Conservation (phyloP, 2,113 vertebrate genomes). For the Scalopus aquaticus region DNA sequence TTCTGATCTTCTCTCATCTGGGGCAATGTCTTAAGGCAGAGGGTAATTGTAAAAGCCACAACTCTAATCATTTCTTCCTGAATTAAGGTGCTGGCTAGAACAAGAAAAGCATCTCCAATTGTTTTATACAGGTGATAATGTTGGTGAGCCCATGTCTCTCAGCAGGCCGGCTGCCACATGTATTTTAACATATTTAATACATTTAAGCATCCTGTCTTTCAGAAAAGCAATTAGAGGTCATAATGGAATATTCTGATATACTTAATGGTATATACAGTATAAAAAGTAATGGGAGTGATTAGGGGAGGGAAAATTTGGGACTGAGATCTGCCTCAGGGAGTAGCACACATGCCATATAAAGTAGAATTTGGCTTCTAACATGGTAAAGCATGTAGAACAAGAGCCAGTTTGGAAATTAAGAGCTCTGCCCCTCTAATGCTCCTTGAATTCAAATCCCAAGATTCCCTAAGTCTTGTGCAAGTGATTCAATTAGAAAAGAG, state of each 20-base stretch:
- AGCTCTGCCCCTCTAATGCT: slow-evolving; percentile 22
- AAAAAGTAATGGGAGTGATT: slow-evolving; percentile 71
- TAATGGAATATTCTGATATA: slow-evolving; percentile 54
- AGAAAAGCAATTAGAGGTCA: slow-evolving; percentile 50
- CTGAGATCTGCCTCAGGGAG: neutral
- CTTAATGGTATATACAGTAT: slow-evolving; percentile 51
- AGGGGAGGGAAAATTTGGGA: slow-evolving; percentile 37
- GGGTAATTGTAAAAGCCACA: slow-evolving; percentile 37
- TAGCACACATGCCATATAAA: neutral
- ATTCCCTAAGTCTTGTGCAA: neutral
- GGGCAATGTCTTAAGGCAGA: slow-evolving; percentile 47
- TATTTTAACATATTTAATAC: slow-evolving; percentile 44
- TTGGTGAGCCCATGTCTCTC: neutral
- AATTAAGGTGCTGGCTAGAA: neutral
- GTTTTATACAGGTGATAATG: neutral
- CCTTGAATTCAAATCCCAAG: slow-evolving; percentile 36
- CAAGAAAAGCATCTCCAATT: neutral
- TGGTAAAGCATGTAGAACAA: neutral
- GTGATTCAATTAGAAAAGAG: slow-evolving; percentile 75
- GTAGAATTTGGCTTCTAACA: slow-evolving; percentile 58
- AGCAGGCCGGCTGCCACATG: neutral
- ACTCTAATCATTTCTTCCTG: neutral
- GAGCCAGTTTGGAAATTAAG: slow-evolving; percentile 30
- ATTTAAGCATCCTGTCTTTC: slow-evolving; percentile 17
- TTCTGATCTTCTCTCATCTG: neutral